These are phyloP conservation scores for Mesembrinibis cayennensis DNA, from an alignment of 2,113 vertebrate genomes.

Conservation along the genomic window DNA sequence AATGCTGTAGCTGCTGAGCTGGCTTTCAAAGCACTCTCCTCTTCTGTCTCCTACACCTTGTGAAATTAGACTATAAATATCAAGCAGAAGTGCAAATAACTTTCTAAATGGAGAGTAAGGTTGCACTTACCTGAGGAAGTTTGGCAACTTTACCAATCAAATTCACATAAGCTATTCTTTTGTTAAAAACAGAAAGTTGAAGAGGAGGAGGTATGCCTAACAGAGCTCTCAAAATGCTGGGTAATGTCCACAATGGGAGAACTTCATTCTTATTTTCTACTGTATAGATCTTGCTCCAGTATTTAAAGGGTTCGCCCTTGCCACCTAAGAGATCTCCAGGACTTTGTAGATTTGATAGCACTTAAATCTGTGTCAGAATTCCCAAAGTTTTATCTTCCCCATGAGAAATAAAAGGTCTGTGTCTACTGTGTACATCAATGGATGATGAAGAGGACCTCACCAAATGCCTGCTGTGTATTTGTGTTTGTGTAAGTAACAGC, in stretches of 20 bases:
- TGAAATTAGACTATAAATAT: not conserved
- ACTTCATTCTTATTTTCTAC: not conserved
- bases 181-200: not conserved
- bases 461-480: not conserved
- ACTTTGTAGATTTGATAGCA: not conserved
- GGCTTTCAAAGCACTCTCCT: not conserved
- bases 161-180: not conserved
- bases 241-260: not conserved
- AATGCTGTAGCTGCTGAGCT: not conserved
- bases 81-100: not conserved
- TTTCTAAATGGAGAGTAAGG: not conserved
- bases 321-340: not conserved
- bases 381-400: not conserved
- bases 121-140: not conserved
- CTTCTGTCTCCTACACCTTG: not conserved
- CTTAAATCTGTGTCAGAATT: slow-evolving; percentile 7
- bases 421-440: not conserved
- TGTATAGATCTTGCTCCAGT: not conserved
- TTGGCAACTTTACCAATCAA: not conserved
- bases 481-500: not conserved
- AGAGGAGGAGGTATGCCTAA: not conserved
- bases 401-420: not conserved
- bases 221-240: not conserved
- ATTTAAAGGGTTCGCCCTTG: slow-evolving; percentile 1
- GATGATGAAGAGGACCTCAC: not conserved